Evolutionary conservation across 2,888 invertebrate species (phyloP).

Genomic region (Hydraecia micacea): DNA sequence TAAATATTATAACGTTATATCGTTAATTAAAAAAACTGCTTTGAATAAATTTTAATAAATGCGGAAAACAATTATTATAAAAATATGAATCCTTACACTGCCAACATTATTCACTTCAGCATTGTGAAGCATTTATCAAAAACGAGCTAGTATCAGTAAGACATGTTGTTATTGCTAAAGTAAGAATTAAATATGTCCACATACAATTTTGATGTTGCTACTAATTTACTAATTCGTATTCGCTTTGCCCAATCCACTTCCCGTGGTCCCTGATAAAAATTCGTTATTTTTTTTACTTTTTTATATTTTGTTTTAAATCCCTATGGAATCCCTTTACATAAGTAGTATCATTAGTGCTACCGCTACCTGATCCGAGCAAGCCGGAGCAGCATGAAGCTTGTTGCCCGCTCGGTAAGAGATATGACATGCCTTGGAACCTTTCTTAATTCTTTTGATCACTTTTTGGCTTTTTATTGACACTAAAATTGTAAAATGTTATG

Average conservation of each 20-base stretch:
- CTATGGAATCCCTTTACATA: constrained; percentile 81
- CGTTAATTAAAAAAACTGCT: background rate
- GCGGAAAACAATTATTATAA: constrained; percentile 10
- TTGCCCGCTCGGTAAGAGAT: constrained; percentile 95
- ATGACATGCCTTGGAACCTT: constrained; percentile 76
- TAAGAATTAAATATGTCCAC: constrained; percentile 80
- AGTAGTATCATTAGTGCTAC: constrained; percentile 94
- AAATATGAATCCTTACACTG: constrained; percentile 46
- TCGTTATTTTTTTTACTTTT: constrained; percentile 76
- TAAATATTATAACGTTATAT: constrained; percentile 9
- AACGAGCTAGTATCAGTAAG: constrained; percentile 69
- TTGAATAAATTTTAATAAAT: background rate
- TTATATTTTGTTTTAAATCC: constrained; percentile 85
- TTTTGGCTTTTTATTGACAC: constrained; percentile 58
- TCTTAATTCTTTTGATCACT: constrained; percentile 48
- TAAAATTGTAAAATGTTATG: constrained; percentile 58
- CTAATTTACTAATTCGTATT: constrained; percentile 90
- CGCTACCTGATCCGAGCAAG: constrained; percentile 96
- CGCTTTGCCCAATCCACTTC: constrained; percentile 87
- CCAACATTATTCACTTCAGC: constrained; percentile 68
- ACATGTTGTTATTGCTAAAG: constrained; percentile 73
- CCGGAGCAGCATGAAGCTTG: constrained; percentile 97
- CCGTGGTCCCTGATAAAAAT: constrained; percentile 77
- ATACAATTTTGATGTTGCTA: constrained; percentile 84
- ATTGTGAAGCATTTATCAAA: constrained; percentile 69